A percentile compares a stretch with the other conserved stretches of the same genome.
Evolutionary conservation across 2,113 vertebrate genomes (phyloP).

Genomic region (Ascaphus truei): DNA sequence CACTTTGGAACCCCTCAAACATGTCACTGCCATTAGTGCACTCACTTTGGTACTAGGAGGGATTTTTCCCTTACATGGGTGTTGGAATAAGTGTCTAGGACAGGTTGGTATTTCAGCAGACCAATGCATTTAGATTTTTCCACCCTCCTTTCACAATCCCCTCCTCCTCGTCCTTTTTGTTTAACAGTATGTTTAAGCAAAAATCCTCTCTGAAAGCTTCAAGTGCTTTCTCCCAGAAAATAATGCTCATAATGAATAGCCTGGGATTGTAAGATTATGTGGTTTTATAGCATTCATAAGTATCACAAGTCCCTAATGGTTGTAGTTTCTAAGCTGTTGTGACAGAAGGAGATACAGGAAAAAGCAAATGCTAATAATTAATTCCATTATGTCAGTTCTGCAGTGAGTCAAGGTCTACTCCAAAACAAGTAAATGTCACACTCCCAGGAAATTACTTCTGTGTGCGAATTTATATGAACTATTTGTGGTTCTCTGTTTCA

Average conservation of each 20-base stretch:
- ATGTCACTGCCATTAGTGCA: too few species aligned
- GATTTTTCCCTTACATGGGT: too few species aligned
- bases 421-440: background rate
- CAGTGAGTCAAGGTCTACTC: background rate
- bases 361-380: constrained; percentile 31
- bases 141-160: background rate
- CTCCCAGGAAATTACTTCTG: background rate
- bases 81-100: too few species aligned
- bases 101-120: too few species aligned
- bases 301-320: constrained; percentile 27
- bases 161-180: background rate
- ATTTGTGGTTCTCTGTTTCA: background rate
- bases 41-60: too few species aligned
- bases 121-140: too few species aligned
- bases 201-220: constrained; percentile 16
- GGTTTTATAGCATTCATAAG: constrained; percentile 31
- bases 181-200: background rate
- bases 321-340: constrained; percentile 21
- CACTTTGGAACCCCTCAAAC: too few species aligned
- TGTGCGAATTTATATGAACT: background rate
- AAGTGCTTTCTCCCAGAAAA: constrained; percentile 18
- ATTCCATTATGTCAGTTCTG: constrained; percentile 16
- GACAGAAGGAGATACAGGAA: constrained; percentile 27
- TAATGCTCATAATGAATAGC: constrained; percentile 26
- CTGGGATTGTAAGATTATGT: constrained; percentile 14